A percentile compares a stretch with the other conserved stretches of the same genome.
These are phyloP conservation scores for Leptura quadrifasciata DNA, from an alignment of 2,888 invertebrate genomes.

Conservation along the genomic window DNA sequence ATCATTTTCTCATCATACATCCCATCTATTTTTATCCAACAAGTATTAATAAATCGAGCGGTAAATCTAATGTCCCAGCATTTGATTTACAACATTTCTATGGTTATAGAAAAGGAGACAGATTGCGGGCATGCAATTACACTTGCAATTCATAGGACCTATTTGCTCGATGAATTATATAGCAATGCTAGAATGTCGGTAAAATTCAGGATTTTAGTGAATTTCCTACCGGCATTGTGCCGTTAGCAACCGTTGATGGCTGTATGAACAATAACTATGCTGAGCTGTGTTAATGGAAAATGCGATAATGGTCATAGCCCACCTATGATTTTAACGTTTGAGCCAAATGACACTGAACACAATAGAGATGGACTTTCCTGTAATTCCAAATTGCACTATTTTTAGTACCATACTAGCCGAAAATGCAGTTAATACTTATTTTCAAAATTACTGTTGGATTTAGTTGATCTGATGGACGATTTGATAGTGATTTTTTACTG, in stretches of 20 bases:
- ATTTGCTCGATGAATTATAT: conserved; percentile 31
- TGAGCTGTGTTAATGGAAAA: conserved; percentile 35
- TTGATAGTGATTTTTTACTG: too few relatives aligned
- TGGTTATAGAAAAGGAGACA: conserved; percentile 20
- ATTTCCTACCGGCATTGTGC: conserved; percentile 33
- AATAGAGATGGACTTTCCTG: conserved; percentile 4
- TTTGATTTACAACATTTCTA: conserved; percentile 33
- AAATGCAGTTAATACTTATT: too few relatives aligned
- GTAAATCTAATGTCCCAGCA: conserved; percentile 50
- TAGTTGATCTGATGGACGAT: too few relatives aligned
- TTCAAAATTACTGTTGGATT: too few relatives aligned
- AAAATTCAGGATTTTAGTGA: conserved; percentile 37
- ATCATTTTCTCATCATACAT: too few relatives aligned
- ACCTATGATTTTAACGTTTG: conserved; percentile 29
- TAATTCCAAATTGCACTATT: conserved; percentile 4
- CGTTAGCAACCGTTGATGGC: conserved; percentile 16
- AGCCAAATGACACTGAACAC: conserved; percentile 16
- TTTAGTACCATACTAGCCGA: neutral
- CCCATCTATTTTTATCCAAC: conserved; percentile 18
- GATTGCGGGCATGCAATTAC: conserved; percentile 32
- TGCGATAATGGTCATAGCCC: conserved; percentile 25
- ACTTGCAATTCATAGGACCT: conserved; percentile 30
- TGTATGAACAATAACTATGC: conserved; percentile 32
- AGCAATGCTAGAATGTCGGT: conserved; percentile 11
- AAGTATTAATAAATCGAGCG: too few relatives aligned